These are phyloP conservation scores for Augochlorella aurata DNA, from an alignment of 2,888 invertebrate genomes.

Conservation along the genomic window DNA sequence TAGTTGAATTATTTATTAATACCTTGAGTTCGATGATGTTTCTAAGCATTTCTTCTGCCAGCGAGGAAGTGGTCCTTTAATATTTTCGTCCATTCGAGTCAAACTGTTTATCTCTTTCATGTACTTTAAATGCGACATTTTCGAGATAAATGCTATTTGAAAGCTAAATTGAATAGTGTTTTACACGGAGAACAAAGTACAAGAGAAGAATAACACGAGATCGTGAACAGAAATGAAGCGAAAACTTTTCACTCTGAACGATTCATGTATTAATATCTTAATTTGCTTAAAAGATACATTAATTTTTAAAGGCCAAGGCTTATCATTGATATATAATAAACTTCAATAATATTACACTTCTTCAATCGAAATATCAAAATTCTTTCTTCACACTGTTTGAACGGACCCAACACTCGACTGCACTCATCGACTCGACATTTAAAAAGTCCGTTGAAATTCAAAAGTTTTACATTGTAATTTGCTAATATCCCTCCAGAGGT, in stretches of 20 bases:
- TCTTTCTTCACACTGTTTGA: conserved; percentile 11
- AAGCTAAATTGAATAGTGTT: not conserved
- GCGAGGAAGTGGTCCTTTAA: conserved; percentile 90
- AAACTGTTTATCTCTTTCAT: conserved; percentile 91
- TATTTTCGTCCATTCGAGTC: conserved; percentile 90
- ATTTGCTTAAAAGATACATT: not conserved
- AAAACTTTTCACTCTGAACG: not conserved
- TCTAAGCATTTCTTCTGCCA: conserved; percentile 90
- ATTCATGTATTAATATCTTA: not conserved
- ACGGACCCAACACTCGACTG: conserved; percentile 13
- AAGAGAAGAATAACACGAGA: not conserved
- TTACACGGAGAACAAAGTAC: not conserved
- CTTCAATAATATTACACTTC: conserved; percentile 12
- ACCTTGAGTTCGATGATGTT: conserved; percentile 83
- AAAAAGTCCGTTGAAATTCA: conserved; percentile 61
- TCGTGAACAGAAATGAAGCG: not conserved
- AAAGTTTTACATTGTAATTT: conserved; percentile 15
- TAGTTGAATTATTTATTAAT: conserved; percentile 29
- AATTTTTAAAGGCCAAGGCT: not conserved
- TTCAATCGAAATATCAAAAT: conserved; percentile 13
- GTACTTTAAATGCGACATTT: conserved; percentile 91
- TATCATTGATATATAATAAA: not conserved
- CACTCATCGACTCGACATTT: conserved; percentile 19
- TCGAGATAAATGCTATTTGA: not conserved
- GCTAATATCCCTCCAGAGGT: conserved; percentile 29